Conservation (phyloP, 2,113 vertebrate genomes). For the Glaucomys volans region DNA sequence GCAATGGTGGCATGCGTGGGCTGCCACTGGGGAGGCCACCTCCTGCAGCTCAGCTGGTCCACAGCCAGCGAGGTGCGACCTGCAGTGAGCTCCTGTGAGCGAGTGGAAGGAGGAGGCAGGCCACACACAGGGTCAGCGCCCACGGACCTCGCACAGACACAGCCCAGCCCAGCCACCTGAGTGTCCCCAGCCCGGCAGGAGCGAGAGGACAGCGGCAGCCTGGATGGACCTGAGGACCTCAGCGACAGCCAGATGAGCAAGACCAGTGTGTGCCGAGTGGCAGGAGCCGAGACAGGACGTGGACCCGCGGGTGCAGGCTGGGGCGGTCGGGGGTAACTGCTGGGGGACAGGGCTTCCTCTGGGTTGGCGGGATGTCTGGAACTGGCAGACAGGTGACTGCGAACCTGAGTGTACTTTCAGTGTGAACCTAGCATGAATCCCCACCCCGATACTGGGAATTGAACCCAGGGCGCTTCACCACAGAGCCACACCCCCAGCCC, state of each 20-base stretch:
- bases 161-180: too few relatives aligned
- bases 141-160: too few relatives aligned
- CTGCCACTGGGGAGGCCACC: too few relatives aligned
- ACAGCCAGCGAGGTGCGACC: too few relatives aligned
- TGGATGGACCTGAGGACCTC: neutral
- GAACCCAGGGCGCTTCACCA: neutral
- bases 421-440: too few relatives aligned
- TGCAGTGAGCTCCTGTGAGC: too few relatives aligned
- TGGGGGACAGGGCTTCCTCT: neutral
- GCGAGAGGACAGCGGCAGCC: accelerated
- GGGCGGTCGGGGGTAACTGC: neutral
- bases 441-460: too few relatives aligned
- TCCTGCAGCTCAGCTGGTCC: too few relatives aligned
- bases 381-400: neutral
- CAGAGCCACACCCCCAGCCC: neutral
- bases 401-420: neutral
- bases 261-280: too few relatives aligned
- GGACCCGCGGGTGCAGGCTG: neutral
- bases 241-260: neutral
- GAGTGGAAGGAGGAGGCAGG: too few relatives aligned
- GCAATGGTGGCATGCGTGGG: too few relatives aligned
- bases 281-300: neutral
- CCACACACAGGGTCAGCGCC: too few relatives aligned
- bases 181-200: neutral
- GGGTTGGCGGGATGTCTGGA: neutral